phyloP scores from a whole-genome alignment of 2,113 vertebrate species.

The Nannospalax galili region DNA sequence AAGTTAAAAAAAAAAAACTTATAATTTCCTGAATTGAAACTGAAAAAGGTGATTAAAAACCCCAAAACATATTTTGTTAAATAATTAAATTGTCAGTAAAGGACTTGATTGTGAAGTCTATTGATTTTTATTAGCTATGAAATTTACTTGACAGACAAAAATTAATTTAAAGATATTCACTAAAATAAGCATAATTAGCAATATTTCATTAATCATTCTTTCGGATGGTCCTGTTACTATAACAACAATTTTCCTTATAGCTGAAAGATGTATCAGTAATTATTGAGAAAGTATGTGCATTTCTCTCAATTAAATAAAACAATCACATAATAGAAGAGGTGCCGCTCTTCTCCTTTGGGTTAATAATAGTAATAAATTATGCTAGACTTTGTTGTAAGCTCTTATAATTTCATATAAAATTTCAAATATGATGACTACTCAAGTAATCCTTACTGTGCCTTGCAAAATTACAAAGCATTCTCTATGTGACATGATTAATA shows the following conservation, averaged over 20 bases:
- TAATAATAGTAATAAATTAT: background rate
- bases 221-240: background rate
- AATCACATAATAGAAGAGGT: background rate
- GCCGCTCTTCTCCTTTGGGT: background rate
- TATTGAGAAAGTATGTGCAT: background rate
- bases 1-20: slow-evolving; percentile 1
- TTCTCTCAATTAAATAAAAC: slow-evolving; percentile 2
- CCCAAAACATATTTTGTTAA: background rate
- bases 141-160: slow-evolving; percentile 61
- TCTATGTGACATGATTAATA: slow-evolving; percentile 49
- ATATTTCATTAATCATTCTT: background rate
- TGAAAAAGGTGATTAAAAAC: accelerated
- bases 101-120: background rate
- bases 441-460: background rate
- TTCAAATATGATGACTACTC: slow-evolving; percentile 29
- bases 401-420: slow-evolving; percentile 41
- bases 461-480: slow-evolving; percentile 51
- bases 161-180: slow-evolving; percentile 24
- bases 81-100: slow-evolving; percentile 39
- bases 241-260: background rate
- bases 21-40: background rate
- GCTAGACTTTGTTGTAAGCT: slow-evolving; percentile 14
- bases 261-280: background rate
- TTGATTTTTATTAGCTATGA: slow-evolving; percentile 54
- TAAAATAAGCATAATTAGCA: slow-evolving; percentile 38